A percentile compares a stretch with the other conserved stretches of the same genome.
These are phyloP conservation scores for Gortyna flavago DNA, from an alignment of 2,888 invertebrate species.

Conservation along the genomic window DNA sequence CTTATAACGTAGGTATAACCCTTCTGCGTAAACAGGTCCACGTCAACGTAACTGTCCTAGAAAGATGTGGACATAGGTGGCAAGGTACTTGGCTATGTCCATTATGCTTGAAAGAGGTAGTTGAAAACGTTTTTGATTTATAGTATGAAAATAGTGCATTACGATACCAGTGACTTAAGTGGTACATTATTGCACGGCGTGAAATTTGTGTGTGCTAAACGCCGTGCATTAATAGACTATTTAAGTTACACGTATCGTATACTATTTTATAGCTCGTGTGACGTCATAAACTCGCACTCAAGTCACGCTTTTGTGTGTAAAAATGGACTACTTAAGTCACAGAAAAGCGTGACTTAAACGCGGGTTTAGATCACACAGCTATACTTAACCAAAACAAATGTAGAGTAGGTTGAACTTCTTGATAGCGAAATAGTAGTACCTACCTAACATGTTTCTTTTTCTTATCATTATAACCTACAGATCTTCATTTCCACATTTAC, in stretches of 20 bases:
- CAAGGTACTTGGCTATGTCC: neutral
- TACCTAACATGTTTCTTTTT: neutral
- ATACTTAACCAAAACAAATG: neutral
- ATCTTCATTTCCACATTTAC: neutral
- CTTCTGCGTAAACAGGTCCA: constrained; percentile 45
- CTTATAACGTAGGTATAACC: constrained; percentile 32
- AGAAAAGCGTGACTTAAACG: too few relatives aligned
- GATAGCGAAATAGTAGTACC: neutral
- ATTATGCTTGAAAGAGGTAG: neutral
- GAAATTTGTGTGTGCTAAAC: too few relatives aligned
- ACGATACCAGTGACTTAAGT: too few relatives aligned
- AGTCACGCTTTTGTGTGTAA: neutral
- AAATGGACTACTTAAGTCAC: neutral
- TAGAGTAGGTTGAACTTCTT: neutral
- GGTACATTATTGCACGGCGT: too few relatives aligned
- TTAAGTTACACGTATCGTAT: too few relatives aligned
- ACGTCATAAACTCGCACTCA: too few relatives aligned
- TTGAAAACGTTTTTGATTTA: neutral
- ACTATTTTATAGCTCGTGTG: too few relatives aligned
- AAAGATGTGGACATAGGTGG: neutral
- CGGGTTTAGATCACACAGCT: too few relatives aligned
- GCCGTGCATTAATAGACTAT: too few relatives aligned
- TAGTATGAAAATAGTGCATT: neutral
- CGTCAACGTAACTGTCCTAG: constrained; percentile 27
- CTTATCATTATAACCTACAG: neutral